Evolutionary conservation across 2,113 vertebrate species (phyloP), one percentile per base, ranked within the genome.

Genomic region (Thermophis baileyi): DNA sequence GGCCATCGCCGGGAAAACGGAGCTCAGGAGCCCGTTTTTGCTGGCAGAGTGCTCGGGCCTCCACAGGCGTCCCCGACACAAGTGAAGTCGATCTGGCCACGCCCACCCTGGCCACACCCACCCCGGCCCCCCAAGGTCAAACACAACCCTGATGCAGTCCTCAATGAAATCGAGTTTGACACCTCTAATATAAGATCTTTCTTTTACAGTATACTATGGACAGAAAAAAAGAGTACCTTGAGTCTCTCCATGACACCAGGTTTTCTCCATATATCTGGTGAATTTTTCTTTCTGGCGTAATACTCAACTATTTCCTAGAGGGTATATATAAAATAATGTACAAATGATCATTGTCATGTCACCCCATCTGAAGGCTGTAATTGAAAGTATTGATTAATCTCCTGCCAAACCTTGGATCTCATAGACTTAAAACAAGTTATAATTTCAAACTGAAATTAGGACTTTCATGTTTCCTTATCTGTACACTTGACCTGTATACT

Each of bases 291-390:
- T 96, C 96, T 97, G 89, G 92, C 55, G 95, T 98, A 99, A 95
- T 98, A 99, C 44, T 98, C 97, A 86, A 97, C 57, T 91, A 99
- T 97, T 95, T 99, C 98, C 99, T 99, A 96, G 92, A 85, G 40
- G 14, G 87, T 93, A 91, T 18, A 94, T 51, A 87, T 25, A 11
- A 49, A n/a, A 22, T 63, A 90, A 90, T 63, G 40, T 30, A 40
- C n/a, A 57, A 85, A 25, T 27, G 25, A 89, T 20, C 18, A 81
- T 44, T 40, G 0, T 40, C 18, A 8, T 40, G 74, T 18, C 2
- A 81, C 6, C 18, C 35, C 74, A 81, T 40, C 35, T 40, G 74
- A 81, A 22, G 18, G 6, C 69, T 81, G 16, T 81, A 81, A 81
- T 22, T 40, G 18, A 40, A 40, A 81, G 18, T 81, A 81, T 81